Evolutionary conservation across 2,888 invertebrate genomes (phyloP).

Genomic region (Latrodectus elegans): DNA sequence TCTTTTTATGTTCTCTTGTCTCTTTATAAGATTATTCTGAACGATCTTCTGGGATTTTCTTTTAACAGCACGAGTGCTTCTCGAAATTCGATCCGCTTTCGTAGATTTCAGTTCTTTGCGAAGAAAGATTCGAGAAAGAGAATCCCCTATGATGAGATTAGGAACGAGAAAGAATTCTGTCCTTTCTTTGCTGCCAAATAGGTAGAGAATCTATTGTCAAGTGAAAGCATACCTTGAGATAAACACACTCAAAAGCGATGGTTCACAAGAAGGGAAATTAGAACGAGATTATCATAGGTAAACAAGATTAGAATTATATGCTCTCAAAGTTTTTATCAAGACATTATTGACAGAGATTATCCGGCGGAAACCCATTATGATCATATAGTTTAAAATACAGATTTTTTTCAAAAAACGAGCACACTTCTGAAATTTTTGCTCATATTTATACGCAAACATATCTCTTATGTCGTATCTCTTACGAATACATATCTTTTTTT

Average conservation of each 20-base stretch:
- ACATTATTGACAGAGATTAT: neutral
- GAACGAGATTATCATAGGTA: conserved; percentile 20
- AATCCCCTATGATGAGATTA: conserved; percentile 21
- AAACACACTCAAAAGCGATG: conserved; percentile 20
- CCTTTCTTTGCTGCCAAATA: conserved; percentile 6
- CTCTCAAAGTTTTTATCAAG: neutral
- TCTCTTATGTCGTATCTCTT: no score
- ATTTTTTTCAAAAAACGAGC: neutral
- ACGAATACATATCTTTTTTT: no score
- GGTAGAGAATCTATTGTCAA: conserved; percentile 23
- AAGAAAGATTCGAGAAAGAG: neutral
- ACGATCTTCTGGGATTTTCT: neutral
- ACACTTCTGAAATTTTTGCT: neutral
- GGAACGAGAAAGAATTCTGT: conserved; percentile 1
- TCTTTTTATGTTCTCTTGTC: conserved; percentile 20
- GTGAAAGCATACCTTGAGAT: conserved; percentile 15
- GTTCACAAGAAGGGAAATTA: conserved; percentile 32
- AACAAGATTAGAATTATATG: conserved; percentile 50
- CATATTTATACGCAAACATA: no score
- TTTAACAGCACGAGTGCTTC: conserved; percentile 6
- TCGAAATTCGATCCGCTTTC: conserved; percentile 57
- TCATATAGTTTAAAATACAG: neutral
- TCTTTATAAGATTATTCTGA: conserved; percentile 25
- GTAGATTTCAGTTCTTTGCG: neutral
- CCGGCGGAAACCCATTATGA: neutral